Evolutionary conservation across 1,140 invertebrate species (phyloP), one percentile per base, ranked within the genome.

Genomic region (Panagrolaimus sp.): DNA sequence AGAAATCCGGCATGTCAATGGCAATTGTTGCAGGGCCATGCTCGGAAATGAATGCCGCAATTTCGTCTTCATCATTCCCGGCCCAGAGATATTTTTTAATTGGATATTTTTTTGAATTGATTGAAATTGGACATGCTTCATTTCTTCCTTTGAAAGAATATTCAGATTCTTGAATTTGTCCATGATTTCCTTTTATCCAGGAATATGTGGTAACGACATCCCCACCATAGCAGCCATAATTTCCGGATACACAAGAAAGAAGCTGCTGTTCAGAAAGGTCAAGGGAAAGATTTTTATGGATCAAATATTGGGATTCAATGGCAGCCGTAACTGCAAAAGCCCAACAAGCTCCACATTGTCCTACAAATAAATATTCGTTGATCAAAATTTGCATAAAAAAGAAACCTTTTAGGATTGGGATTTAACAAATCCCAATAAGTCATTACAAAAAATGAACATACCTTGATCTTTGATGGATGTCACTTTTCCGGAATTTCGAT

Each of bases 221-320:
- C 4, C 52, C 52, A 58, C 52, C 52, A 21, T n/a, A 12, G 28
- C 52, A 58, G 21, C 52, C 52, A 58, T 17, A 12, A 3, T 21
- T 58, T 4, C 28, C 21, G 15, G 52, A n/a, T 21, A 26, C 52
- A 21, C 52, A 58, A 5, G 21, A 28, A 58, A 17, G 10, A 1
- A 58, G 14, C 21, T 58, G 52, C 17, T 58, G 21, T 58, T 58
- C 52, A 2, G 52, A 58, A 0, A 58, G 52, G 8, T 58, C 52
- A 7, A 58, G 52, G 3, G 52, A 21, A 10, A 26, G 15, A 26
- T 58, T 58, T 58, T 58, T 58, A 28, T 58, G 52, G 17, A 58
- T 58, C 4, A 58, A 21, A 21, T 58, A 17, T 21, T 58, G 52
- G 5, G 52, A 58, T 58, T 58, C 52, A n/a, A 58, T 58, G 2